Conservation (phyloP, 1,140 invertebrate species). For the Macrobrachium nipponense region DNA sequence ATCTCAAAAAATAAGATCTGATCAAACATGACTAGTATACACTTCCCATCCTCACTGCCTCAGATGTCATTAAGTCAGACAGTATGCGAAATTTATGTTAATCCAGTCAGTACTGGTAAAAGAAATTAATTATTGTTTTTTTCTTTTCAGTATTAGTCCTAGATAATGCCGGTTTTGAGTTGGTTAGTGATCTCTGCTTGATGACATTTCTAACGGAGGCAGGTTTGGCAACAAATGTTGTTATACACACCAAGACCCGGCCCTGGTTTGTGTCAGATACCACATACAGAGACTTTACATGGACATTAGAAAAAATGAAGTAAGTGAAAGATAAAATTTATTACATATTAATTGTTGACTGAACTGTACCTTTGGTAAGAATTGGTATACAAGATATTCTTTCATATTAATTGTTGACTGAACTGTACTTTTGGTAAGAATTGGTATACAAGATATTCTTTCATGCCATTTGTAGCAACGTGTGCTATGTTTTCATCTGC, state of each 20-base stretch:
- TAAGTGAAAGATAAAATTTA: conserved; percentile 53
- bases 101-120: no score
- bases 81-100: no score
- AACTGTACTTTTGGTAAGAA: background rate
- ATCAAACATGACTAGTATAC: no score
- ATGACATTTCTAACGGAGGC: conserved; percentile 81
- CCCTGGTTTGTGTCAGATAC: conserved; percentile 98
- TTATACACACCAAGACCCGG: conserved; percentile 89
- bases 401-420: background rate
- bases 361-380: background rate
- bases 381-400: background rate
- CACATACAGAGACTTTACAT: conserved; percentile 81
- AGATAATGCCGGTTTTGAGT: conserved; percentile 95
- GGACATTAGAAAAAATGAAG: conserved; percentile 71
- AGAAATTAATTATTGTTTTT: background rate
- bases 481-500: no score
- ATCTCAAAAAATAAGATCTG: no score
- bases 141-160: conserved; percentile 80
- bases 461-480: no score
- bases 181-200: conserved; percentile 90
- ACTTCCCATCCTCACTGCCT: no score
- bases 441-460: background rate
- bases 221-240: conserved; percentile 77
- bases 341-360: background rate
- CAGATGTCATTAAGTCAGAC: no score